A percentile compares a stretch with the other conserved stretches of the same genome.
These are phyloP conservation scores for Tipula helvola DNA, from an alignment of 2,888 invertebrate species.

Conservation along the genomic window DNA sequence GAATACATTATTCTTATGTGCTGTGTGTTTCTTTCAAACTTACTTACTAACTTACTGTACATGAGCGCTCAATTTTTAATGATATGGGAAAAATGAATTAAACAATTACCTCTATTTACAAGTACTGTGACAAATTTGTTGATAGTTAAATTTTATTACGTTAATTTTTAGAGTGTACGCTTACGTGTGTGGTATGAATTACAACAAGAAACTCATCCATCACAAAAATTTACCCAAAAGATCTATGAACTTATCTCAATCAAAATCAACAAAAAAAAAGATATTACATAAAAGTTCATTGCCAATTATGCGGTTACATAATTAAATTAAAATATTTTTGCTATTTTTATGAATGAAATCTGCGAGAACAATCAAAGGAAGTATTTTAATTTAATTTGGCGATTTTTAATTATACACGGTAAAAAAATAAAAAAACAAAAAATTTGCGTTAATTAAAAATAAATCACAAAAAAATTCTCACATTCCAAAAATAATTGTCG, in stretches of 20 bases:
- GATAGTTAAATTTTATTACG: not conserved
- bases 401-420: not conserved
- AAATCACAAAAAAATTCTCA: not conserved
- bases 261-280: not conserved
- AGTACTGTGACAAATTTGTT: not conserved
- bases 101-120: not conserved
- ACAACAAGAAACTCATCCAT: not conserved
- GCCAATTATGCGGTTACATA: not conserved
- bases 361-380: not conserved
- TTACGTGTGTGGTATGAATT: not conserved
- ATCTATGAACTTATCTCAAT: not conserved
- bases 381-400: not conserved
- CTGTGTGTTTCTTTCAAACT: not conserved
- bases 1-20: not conserved
- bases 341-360: not conserved
- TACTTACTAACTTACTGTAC: not conserved
- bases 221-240: not conserved
- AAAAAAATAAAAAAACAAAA: not conserved
- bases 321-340: not conserved
- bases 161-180: not conserved
- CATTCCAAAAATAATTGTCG: not conserved
- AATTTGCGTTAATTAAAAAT: not conserved
- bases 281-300: not conserved
- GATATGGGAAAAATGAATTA: not conserved
- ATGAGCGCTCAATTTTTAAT: not conserved